These are phyloP conservation scores for Xiphorhynchus elegans DNA, from an alignment of 2,113 vertebrate species.

Conservation along the genomic window DNA sequence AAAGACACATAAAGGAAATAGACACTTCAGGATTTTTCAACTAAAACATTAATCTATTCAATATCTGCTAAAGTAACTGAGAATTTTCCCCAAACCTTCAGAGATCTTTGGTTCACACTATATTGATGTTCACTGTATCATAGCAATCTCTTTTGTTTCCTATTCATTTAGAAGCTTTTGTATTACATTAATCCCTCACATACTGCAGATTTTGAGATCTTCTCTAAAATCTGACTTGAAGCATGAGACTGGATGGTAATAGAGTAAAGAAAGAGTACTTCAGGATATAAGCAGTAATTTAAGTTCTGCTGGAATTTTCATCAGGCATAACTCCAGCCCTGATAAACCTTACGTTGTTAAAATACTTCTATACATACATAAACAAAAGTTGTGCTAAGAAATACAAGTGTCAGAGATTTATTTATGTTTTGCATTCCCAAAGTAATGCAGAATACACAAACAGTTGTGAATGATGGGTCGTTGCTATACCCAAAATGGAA, in stretches of 20 bases:
- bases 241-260: neutral
- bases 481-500: constrained; percentile 36
- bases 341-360: constrained; percentile 32
- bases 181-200: constrained; percentile 30
- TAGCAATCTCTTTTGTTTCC: constrained; percentile 3
- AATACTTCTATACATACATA: neutral
- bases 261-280: neutral
- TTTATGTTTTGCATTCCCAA: neutral
- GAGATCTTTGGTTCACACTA: neutral
- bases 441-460: constrained; percentile 33
- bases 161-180: constrained; percentile 24
- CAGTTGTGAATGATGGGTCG: constrained; percentile 48
- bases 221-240: constrained; percentile 4
- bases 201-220: neutral
- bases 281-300: neutral
- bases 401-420: constrained; percentile 4
- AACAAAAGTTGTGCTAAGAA: neutral
- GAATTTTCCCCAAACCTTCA: neutral
- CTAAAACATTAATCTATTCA: neutral
- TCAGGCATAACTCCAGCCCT: neutral
- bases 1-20: neutral
- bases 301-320: constrained; percentile 14
- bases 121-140: neutral
- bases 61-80: neutral
- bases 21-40: neutral